Conservation (phyloP, 2,113 vertebrate genomes). For the Ophiodon elongatus region DNA sequence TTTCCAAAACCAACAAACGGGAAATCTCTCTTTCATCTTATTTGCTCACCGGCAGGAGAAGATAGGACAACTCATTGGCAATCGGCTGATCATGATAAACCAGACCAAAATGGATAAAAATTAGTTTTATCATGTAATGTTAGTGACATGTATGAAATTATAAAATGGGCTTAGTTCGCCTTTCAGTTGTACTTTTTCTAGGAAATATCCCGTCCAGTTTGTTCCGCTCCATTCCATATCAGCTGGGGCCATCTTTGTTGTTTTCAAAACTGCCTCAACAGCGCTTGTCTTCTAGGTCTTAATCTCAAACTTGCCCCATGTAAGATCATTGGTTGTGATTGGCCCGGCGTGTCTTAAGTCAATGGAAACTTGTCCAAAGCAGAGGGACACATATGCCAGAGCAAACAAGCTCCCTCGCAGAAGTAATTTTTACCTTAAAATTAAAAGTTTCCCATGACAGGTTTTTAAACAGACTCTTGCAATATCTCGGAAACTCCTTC, state of each 20-base stretch:
- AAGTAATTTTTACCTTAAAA: neutral
- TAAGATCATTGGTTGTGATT: neutral
- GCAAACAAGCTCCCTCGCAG: neutral
- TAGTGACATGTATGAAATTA: too few relatives aligned
- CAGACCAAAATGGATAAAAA: neutral
- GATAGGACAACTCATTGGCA: neutral
- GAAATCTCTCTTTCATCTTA: slow-evolving; percentile 17
- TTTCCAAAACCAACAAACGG: neutral
- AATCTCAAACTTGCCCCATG: neutral
- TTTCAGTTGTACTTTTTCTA: neutral
- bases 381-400: neutral
- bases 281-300: neutral
- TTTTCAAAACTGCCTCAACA: neutral
- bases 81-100: neutral
- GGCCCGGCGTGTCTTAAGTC: neutral
- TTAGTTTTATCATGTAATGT: neutral
- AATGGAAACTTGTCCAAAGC: neutral
- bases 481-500: neutral
- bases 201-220: neutral
- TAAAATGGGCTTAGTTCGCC: too few relatives aligned
- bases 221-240: neutral
- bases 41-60: slow-evolving; percentile 1
- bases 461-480: neutral
- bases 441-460: neutral
- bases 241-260: neutral